A percentile compares a stretch with the other conserved stretches of the same genome.
phyloP scores from a whole-genome alignment of 2,113 vertebrate genomes.

The Prochilodus magdalenae region DNA sequence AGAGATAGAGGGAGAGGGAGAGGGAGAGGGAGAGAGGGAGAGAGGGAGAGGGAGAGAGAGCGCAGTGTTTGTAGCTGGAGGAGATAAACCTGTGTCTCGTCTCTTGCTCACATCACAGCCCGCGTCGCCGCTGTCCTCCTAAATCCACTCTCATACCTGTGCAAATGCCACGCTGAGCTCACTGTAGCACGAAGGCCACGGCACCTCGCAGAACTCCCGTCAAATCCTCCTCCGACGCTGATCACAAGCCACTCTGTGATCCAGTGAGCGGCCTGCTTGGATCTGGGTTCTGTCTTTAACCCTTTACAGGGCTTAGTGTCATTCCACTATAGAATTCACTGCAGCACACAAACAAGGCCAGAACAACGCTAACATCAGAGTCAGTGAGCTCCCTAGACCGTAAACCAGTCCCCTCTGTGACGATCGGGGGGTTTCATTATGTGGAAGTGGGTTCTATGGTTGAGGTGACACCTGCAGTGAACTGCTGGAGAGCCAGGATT shows the following conservation, averaged over 20 bases:
- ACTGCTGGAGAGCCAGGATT: no score
- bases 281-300: not conserved
- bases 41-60: not conserved
- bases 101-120: constrained; percentile 3
- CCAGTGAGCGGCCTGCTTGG: not conserved
- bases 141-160: constrained; percentile 26
- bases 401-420: no score
- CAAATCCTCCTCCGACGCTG: not conserved
- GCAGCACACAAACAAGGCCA: no score
- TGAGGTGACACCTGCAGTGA: no score
- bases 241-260: not conserved
- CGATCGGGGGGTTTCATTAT: no score
- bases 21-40: not conserved
- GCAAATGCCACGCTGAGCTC: constrained; percentile 5
- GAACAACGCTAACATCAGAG: no score
- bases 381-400: no score
- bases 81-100: constrained; percentile 9
- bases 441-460: no score
- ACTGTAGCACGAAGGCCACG: not conserved
- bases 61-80: not conserved
- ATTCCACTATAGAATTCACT: no score
- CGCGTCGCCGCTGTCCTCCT: not conserved
- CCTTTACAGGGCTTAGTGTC: no score
- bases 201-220: not conserved
- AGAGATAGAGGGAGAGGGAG: no score